A percentile compares a stretch with the other conserved stretches of the same genome.
Evolutionary conservation across 2,888 invertebrate species (phyloP).

Genomic region (Augiades crinisus): DNA sequence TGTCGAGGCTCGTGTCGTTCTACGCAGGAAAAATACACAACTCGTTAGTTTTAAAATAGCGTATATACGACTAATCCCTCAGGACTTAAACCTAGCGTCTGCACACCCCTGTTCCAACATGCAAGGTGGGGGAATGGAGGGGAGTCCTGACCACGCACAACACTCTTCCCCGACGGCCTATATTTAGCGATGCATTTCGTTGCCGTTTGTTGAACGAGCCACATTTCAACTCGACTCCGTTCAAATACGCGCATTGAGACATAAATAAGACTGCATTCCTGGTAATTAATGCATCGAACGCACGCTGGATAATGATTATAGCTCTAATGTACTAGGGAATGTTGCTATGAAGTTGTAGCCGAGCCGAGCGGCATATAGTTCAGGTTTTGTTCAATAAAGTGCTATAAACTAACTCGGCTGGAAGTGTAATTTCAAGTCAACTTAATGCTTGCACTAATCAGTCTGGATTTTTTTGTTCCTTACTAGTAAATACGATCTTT

Average conservation of each 20-base stretch:
- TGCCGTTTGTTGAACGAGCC: slow-evolving; percentile 37
- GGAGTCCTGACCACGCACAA: slow-evolving; percentile 76
- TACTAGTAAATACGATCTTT: too few relatives aligned
- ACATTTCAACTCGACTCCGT: slow-evolving; percentile 32
- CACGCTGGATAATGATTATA: slow-evolving; percentile 10
- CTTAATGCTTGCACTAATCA: too few relatives aligned
- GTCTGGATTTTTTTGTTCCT: too few relatives aligned
- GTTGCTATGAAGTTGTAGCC: slow-evolving; percentile 18
- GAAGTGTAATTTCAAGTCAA: too few relatives aligned
- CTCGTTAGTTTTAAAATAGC: too few relatives aligned
- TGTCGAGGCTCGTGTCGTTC: too few relatives aligned
- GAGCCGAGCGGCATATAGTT: not conserved
- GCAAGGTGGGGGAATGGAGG: slow-evolving; percentile 41
- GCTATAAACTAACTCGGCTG: too few relatives aligned
- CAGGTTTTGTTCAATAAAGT: not conserved
- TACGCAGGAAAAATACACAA: too few relatives aligned
- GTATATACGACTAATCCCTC: too few relatives aligned
- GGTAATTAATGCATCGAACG: slow-evolving; percentile 22
- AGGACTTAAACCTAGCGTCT: slow-evolving; percentile 12
- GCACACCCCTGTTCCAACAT: slow-evolving; percentile 38
- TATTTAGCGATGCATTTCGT: slow-evolving; percentile 72
- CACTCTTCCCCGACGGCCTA: slow-evolving; percentile 57
- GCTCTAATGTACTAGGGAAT: slow-evolving; percentile 13
- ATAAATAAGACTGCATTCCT: slow-evolving; percentile 25
- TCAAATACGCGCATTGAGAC: slow-evolving; percentile 24